Evolutionary conservation across 2,888 invertebrate species (phyloP), one percentile per base, ranked within the genome.

Genomic region (Linnaemya vulpina): DNA sequence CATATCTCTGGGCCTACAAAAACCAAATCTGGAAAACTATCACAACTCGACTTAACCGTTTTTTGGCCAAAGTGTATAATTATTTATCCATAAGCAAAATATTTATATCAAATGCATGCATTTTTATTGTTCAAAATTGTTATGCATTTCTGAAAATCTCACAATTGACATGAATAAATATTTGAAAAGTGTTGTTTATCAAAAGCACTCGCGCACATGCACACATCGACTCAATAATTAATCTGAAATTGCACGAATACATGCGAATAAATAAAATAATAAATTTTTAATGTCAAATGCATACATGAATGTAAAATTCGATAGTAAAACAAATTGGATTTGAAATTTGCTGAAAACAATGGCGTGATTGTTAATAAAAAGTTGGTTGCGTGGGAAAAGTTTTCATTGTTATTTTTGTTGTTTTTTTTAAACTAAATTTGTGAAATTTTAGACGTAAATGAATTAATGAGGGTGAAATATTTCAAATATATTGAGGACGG

Each of bases 221-320:
- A 43, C 10, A 51, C 51, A 51, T 3, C 30, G 5, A n/a, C 15
- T 9, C 51, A 51, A 17, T 40, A 55, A 75, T 55, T 20, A 55
- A 58, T 67, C 17, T 15, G 7, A 53, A 55, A 74, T 60, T 9
- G 22, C n/a, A 35, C 55, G 55, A 67, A 30, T 30, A 30, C 30
- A 2, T 30, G 5, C 30, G 30, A 25, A 43, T 15, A 77, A 58
- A 58, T 58, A 49, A 67, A 53, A 58, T 49, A 51, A 60, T 60
- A 49, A 51, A 60, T 68, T 62, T 70, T 77, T 38, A 68, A 68
- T 68, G 77, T 51, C 77, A 77, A 68, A 60, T 46, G 3, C 63
- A 76, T 35, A 35, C 68, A 77, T 40, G 30, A 30, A 30, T 70
- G 51, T 38, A 40, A 68, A 62, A 60, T 62, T 60, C 22, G 1